These are phyloP conservation scores for Drosophila rhopaloa DNA, from an alignment of 1,140 invertebrate genomes.

Conservation along the genomic window DNA sequence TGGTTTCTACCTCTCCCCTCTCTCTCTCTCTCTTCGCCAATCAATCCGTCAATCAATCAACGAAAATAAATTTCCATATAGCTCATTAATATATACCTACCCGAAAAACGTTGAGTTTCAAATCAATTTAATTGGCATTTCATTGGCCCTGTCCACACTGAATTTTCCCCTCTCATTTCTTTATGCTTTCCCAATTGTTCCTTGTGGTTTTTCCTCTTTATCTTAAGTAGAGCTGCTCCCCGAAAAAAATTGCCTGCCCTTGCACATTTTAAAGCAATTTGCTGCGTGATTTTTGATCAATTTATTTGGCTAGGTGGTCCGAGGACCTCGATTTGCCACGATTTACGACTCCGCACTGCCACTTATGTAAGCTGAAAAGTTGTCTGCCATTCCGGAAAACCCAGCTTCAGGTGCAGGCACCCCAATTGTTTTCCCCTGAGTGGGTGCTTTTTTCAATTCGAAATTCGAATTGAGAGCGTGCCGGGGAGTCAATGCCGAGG, in stretches of 20 bases:
- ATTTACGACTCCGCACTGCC: conserved; percentile 41
- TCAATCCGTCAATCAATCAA: conserved; percentile 62
- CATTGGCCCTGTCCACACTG: conserved; percentile 19
- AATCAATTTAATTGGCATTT: conserved; percentile 73
- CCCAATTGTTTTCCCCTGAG: conserved; percentile 44
- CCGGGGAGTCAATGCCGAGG: conserved; percentile 3
- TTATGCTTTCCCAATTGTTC: background rate
- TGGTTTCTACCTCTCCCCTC: conserved; percentile 3
- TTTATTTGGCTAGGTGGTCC: conserved; percentile 36
- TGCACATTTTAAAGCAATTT: conserved; percentile 65
- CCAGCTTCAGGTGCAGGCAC: conserved; percentile 10
- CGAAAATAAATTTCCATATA: conserved; percentile 36
- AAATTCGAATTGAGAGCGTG: conserved; percentile 55
- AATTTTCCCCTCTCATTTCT: background rate
- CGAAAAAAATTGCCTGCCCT: conserved; percentile 24
- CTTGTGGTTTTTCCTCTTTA: background rate
- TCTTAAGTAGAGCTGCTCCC: background rate
- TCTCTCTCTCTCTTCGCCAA: conserved; percentile 16
- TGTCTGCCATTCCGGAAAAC: conserved; percentile 25
- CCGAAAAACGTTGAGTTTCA: conserved; percentile 47
- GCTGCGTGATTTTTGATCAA: conserved; percentile 64
- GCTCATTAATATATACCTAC: conserved; percentile 53
- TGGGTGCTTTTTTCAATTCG: conserved; percentile 54
- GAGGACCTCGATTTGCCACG: conserved; percentile 25
- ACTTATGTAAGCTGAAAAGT: conserved; percentile 45